A percentile compares a stretch with the other conserved stretches of the same genome.
phyloP scores from a whole-genome alignment of 2,888 invertebrate genomes.

The Nomada hirtipes region DNA sequence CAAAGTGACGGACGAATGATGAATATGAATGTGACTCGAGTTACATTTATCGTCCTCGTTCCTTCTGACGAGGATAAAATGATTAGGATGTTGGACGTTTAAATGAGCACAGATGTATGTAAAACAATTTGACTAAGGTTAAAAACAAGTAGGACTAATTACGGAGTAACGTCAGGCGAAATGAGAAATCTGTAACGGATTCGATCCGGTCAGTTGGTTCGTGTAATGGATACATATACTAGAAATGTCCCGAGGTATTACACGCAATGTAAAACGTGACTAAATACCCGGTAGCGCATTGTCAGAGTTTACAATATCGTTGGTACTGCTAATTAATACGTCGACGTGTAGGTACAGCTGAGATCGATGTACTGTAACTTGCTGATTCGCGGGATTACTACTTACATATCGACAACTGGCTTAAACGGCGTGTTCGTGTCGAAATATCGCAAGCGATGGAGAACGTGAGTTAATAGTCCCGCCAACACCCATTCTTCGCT shows the following conservation, averaged over 20 bases:
- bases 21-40: neutral
- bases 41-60: neutral
- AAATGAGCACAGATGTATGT: too few species aligned
- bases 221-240: conserved; percentile 55
- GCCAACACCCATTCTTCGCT: conserved; percentile 35
- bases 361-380: conserved; percentile 45
- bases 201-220: conserved; percentile 38
- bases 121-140: too few species aligned
- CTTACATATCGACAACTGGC: conserved; percentile 48
- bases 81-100: too few species aligned
- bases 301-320: conserved; percentile 51
- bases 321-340: conserved; percentile 66
- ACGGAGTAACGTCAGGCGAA: too few species aligned
- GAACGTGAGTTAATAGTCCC: conserved; percentile 63
- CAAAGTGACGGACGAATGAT: neutral
- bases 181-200: conserved; percentile 62
- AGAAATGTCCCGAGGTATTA: conserved; percentile 54
- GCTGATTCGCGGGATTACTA: conserved; percentile 62
- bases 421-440: conserved; percentile 49
- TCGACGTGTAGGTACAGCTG: conserved; percentile 54
- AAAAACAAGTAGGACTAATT: too few species aligned
- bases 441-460: conserved; percentile 48
- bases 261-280: conserved; percentile 61
- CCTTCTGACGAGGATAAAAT: too few species aligned
- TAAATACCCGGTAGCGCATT: conserved; percentile 48